Evolutionary conservation across 2,113 vertebrate genomes (phyloP).

Genomic region (Cavia porcellus): DNA sequence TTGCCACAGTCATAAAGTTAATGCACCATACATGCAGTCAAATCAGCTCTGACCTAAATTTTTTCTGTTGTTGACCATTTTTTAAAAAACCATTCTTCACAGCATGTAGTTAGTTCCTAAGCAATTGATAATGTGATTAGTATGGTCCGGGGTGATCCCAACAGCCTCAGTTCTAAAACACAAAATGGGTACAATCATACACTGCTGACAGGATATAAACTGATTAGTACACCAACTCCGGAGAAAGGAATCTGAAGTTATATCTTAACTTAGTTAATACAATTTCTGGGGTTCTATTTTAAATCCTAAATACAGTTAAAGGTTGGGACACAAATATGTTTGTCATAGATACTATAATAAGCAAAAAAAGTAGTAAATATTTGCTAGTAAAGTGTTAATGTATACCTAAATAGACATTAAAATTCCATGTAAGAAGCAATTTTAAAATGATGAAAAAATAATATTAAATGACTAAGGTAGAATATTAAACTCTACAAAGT

Average conservation of each 20-base stretch:
- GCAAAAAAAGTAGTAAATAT: not conserved
- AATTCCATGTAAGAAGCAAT: constrained; percentile 26
- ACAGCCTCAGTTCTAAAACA: not conserved
- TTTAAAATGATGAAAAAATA: constrained; percentile 27
- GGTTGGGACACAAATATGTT: not conserved
- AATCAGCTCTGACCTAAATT: not conserved
- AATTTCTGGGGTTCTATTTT: not conserved
- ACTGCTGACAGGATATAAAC: not conserved
- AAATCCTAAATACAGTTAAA: constrained; percentile 59
- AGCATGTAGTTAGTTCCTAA: not conserved
- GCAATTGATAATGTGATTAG: not conserved
- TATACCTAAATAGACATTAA: not conserved
- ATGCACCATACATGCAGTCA: not conserved
- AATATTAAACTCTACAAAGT: not conserved
- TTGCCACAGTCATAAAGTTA: constrained; percentile 4
- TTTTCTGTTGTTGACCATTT: not conserved
- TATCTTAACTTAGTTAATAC: constrained; percentile 26
- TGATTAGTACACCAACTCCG: not conserved
- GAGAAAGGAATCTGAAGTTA: constrained; percentile 26
- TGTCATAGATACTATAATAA: constrained; percentile 8
- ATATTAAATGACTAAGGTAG: constrained; percentile 32
- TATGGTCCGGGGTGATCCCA: not conserved
- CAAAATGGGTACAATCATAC: not conserved
- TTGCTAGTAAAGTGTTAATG: constrained; percentile 17
- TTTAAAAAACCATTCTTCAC: not conserved